A percentile compares a stretch with the other conserved stretches of the same genome.
phyloP scores from a whole-genome alignment of 2,113 vertebrate genomes.

The Ceyx melanurus region DNA sequence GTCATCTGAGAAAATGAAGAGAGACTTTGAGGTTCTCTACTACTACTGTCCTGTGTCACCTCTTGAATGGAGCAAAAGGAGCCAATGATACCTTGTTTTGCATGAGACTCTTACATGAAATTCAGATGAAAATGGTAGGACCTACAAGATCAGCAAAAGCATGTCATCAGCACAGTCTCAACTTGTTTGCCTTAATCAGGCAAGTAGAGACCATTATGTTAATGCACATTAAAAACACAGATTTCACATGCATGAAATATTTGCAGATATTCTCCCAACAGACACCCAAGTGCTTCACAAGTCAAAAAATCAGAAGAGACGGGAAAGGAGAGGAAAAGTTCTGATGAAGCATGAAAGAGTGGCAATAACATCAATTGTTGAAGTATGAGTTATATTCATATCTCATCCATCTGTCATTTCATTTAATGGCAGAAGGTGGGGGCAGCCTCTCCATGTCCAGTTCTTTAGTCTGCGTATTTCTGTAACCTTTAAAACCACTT shows the following conservation, averaged over 20 bases:
- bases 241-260: neutral
- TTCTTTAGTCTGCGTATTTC: slow-evolving; percentile 60
- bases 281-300: neutral
- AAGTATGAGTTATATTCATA: neutral
- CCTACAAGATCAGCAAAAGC: neutral
- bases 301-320: neutral
- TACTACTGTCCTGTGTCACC: neutral
- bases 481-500: slow-evolving; percentile 69
- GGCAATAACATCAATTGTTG: neutral
- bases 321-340: neutral
- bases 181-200: neutral
- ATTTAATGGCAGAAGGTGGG: slow-evolving; percentile 2
- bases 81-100: neutral
- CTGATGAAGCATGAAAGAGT: neutral
- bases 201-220: neutral
- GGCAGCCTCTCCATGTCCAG: slow-evolving; percentile 4
- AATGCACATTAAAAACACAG: neutral
- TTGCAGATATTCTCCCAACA: neutral
- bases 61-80: neutral
- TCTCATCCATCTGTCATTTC: slow-evolving; percentile 21
- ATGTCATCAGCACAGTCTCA: neutral
- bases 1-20: neutral
- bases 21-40: neutral
- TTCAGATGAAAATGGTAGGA: neutral
- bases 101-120: neutral